phyloP scores from a whole-genome alignment of 1,140 invertebrate genomes.

The Lepeophtheirus salmonis region DNA sequence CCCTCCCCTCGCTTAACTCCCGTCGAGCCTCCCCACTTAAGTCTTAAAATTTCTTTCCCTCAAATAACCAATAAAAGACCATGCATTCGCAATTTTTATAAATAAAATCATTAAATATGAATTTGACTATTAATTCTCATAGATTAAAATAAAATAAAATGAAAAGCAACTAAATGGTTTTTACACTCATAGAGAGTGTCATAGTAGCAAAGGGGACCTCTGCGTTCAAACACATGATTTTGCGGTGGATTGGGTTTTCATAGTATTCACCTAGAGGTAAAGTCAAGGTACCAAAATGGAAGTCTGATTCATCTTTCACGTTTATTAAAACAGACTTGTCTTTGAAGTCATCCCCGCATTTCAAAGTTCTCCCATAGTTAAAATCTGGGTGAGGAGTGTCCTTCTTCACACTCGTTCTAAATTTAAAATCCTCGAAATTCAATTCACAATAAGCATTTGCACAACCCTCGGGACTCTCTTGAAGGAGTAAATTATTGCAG shows the following conservation, averaged over 20 bases:
- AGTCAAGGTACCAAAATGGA: background rate
- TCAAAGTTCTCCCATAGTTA: background rate
- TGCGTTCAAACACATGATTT: background rate
- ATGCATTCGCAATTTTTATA: no score
- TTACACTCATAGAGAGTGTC: background rate
- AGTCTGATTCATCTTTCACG: background rate
- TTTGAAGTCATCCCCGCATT: background rate
- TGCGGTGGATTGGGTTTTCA: background rate
- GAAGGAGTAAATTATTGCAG: background rate
- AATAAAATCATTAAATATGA: no score
- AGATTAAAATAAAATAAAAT: no score
- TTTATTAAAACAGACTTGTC: background rate
- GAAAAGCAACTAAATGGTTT: no score
- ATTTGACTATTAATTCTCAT: no score
- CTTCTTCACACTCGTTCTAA: background rate
- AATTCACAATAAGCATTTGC: background rate
- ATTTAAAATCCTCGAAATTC: background rate
- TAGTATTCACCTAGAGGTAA: background rate
- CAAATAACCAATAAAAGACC: no score
- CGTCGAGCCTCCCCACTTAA: no score
- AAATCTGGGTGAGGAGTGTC: background rate
- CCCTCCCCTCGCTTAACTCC: background rate
- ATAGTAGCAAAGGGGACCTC: background rate
- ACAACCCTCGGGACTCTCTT: background rate
- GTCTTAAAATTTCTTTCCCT: no score